Conservation (phyloP, 2,113 vertebrate genomes). For the Brachypteracias leptosomus region DNA sequence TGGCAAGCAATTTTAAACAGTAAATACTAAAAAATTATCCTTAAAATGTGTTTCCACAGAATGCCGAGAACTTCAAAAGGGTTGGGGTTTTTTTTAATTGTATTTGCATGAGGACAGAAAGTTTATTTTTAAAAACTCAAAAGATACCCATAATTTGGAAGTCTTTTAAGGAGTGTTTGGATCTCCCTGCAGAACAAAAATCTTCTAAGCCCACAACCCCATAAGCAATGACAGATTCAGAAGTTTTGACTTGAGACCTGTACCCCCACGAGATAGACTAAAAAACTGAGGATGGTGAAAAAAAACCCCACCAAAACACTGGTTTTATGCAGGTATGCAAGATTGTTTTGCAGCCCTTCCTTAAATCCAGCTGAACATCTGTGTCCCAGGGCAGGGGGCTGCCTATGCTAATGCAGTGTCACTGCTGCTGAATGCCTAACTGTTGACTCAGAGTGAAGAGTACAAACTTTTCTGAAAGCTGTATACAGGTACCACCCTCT, state of each 20-base stretch:
- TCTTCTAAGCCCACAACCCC: background rate
- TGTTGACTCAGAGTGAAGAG: slow-evolving; percentile 1
- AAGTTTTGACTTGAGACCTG: background rate
- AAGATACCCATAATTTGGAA: background rate
- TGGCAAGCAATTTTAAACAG: background rate
- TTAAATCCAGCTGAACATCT: background rate
- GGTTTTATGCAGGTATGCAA: background rate
- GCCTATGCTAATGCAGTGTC: background rate
- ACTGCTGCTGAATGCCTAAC: background rate
- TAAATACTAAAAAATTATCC: background rate
- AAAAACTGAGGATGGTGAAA: background rate
- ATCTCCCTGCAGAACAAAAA: background rate
- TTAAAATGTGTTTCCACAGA: background rate
- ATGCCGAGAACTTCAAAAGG: background rate
- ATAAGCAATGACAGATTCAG: background rate
- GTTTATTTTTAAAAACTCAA: background rate
- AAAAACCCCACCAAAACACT: background rate
- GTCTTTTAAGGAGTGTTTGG: background rate
- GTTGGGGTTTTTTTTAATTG: background rate
- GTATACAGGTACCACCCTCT: background rate
- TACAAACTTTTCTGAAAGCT: background rate
- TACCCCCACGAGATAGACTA: background rate
- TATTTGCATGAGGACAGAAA: background rate
- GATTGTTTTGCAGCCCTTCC: background rate
- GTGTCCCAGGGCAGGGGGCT: background rate